phyloP scores from a whole-genome alignment of 2,797 vertebrate species.

The Pelodytes ibericus region DNA sequence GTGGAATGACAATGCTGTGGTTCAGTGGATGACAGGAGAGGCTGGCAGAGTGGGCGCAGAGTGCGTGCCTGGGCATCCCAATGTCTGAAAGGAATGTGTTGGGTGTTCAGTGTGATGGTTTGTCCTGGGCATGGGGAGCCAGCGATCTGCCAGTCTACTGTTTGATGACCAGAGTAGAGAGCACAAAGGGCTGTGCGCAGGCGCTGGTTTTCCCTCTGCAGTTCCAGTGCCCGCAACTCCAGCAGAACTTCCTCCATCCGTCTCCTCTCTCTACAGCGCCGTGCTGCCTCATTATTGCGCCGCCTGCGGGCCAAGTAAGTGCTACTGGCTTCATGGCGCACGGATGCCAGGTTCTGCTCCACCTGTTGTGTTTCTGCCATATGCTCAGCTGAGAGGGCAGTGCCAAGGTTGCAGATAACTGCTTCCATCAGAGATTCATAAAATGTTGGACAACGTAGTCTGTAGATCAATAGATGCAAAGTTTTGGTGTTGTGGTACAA shows the following conservation, averaged over 20 bases:
- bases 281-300: conserved; percentile 69
- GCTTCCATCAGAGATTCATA: not conserved
- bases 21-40: not conserved
- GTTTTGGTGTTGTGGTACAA: too few species aligned
- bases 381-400: not conserved
- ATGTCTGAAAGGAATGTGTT: not conserved
- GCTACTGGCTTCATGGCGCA: conserved; percentile 57
- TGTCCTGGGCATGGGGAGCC: not conserved
- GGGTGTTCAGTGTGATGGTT: not conserved
- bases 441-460: too few species aligned
- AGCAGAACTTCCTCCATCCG: conserved; percentile 63
- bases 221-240: conserved; percentile 61
- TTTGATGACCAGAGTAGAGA: conserved; percentile 40
- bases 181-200: conserved; percentile 62
- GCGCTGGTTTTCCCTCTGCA: conserved; percentile 65
- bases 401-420: not conserved
- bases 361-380: conserved; percentile 20
- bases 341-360: conserved; percentile 58
- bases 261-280: conserved; percentile 66
- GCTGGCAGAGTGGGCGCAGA: not conserved
- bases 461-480: too few species aligned
- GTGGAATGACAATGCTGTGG: not conserved
- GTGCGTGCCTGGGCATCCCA: not conserved
- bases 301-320: conserved; percentile 67
- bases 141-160: not conserved